A percentile compares a stretch with the other conserved stretches of the same genome.
Evolutionary conservation across 2,113 vertebrate species (phyloP).

Genomic region (Tachysurus vachellii): DNA sequence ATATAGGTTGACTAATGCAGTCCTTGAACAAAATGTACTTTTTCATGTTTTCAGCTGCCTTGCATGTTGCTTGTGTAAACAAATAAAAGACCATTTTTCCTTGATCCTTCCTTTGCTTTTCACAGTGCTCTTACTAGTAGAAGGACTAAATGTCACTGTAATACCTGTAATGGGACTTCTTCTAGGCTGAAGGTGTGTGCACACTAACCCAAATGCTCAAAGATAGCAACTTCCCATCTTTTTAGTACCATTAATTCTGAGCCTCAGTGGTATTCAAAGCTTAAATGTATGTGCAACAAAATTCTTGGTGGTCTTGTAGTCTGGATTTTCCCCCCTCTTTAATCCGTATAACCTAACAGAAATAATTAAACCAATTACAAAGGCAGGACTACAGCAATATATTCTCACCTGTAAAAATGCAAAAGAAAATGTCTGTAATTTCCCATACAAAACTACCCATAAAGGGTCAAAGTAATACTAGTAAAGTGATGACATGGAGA

Average conservation of each 20-base stretch:
- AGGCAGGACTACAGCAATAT: neutral
- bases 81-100: neutral
- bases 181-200: neutral
- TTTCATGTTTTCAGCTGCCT: neutral
- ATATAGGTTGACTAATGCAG: neutral
- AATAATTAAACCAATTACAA: neutral
- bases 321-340: neutral
- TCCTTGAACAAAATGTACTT: conserved; percentile 9
- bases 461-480: neutral
- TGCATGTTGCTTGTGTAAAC: neutral
- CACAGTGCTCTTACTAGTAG: neutral
- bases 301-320: neutral
- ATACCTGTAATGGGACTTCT: conserved; percentile 44
- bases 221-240: conserved; percentile 34
- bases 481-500: neutral
- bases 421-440: neutral
- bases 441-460: neutral
- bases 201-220: conserved; percentile 9
- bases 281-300: conserved; percentile 17
- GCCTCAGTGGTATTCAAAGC: conserved; percentile 10
- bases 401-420: neutral
- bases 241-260: conserved; percentile 18
- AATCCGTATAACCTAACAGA: neutral
- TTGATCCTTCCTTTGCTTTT: conserved; percentile 7
- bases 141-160: conserved; percentile 37